A percentile compares a stretch with the other conserved stretches of the same genome.
Evolutionary conservation across 2,888 invertebrate species (phyloP).

Genomic region (Lysandra coridon): DNA sequence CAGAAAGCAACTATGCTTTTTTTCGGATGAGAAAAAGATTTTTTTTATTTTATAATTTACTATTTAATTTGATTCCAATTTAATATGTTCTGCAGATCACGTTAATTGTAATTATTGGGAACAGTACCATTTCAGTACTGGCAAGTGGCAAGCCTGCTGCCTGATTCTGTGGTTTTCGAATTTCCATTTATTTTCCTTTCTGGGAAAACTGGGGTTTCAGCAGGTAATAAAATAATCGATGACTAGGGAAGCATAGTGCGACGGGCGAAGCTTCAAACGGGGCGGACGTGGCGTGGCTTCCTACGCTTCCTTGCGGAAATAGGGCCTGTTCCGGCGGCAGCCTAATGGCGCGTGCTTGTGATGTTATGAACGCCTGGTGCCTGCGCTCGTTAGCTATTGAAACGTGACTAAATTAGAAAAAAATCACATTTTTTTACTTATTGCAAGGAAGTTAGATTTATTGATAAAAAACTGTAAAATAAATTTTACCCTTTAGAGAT

Average conservation of each 20-base stretch:
- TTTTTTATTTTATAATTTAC: no score
- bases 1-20: no score
- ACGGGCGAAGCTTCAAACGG: constrained; percentile 50
- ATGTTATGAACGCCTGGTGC: constrained; percentile 69
- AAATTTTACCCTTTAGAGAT: not conserved
- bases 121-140: not conserved
- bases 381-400: constrained; percentile 56
- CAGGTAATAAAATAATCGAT: constrained; percentile 41
- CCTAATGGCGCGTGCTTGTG: constrained; percentile 64
- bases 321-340: constrained; percentile 71
- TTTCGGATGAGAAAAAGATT: no score
- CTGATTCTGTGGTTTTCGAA: not conserved
- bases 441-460: not conserved
- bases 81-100: not conserved
- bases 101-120: not conserved
- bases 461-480: not conserved
- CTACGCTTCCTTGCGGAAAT: constrained; percentile 77
- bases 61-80: no score
- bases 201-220: constrained; percentile 31
- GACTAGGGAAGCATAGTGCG: constrained; percentile 60
- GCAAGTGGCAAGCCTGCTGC: not conserved
- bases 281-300: constrained; percentile 69
- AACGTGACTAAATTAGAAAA: constrained; percentile 34
- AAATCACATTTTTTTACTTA: not conserved
- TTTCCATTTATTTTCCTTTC: constrained; percentile 15